Conservation (phyloP, 2,113 vertebrate genomes). For the Macrotis lagotis region DNA sequence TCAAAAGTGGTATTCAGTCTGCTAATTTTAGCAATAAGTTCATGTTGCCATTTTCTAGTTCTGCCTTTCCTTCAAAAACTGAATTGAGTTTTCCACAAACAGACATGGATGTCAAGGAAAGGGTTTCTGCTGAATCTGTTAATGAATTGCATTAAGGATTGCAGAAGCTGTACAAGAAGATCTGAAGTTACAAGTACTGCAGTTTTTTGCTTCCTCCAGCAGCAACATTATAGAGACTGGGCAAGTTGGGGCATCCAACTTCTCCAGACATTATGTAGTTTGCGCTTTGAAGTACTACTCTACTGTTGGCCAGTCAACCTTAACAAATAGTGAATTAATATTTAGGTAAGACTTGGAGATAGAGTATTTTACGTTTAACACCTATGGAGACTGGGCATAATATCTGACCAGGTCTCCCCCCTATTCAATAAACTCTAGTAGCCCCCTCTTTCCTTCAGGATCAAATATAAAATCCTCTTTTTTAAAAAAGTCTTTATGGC, state of each 20-base stretch:
- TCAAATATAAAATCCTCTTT: background rate
- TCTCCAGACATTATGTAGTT: slow-evolving; percentile 21
- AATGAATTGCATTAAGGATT: slow-evolving; percentile 42
- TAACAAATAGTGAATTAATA: slow-evolving; percentile 24
- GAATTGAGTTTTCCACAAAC: slow-evolving; percentile 25
- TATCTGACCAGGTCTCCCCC: background rate
- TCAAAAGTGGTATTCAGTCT: slow-evolving; percentile 21
- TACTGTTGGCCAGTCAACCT: slow-evolving; percentile 13
- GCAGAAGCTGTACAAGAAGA: slow-evolving; percentile 38
- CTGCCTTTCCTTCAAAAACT: background rate
- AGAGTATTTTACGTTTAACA: background rate
- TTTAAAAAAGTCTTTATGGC: background rate
- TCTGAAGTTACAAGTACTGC: background rate
- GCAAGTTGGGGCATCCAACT: background rate
- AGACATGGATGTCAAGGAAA: slow-evolving; percentile 15
- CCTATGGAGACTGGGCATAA: background rate
- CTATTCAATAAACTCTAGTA: background rate
- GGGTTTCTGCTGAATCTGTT: slow-evolving; percentile 15
- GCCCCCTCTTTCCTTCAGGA: background rate
- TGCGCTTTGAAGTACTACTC: background rate
- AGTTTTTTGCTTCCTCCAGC: slow-evolving; percentile 23
- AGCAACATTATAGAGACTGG: background rate
- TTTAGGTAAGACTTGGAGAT: background rate
- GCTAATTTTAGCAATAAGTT: slow-evolving; percentile 17
- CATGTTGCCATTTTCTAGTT: slow-evolving; percentile 28